Evolutionary conservation across 2,113 vertebrate genomes (phyloP).

Genomic region (Tetrax tetrax): DNA sequence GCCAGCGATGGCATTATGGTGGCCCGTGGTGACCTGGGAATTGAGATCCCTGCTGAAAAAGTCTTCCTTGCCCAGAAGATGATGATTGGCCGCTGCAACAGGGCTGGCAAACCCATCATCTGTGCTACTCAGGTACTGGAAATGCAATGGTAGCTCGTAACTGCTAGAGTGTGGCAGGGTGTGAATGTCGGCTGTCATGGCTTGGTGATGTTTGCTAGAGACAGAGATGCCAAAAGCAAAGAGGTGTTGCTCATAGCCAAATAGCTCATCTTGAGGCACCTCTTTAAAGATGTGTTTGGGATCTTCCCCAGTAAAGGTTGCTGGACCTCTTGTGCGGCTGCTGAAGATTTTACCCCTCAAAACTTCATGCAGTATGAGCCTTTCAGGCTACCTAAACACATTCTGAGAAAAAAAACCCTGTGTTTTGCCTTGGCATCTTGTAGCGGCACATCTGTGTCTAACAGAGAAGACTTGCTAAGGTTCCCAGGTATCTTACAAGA

Average conservation of each 20-base stretch:
- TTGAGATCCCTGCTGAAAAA: slow-evolving; percentile 97
- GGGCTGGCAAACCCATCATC: slow-evolving; percentile 92
- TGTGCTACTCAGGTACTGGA: slow-evolving; percentile 92
- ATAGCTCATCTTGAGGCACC: neutral
- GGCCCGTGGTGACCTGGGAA: slow-evolving; percentile 95
- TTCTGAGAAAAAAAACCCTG: neutral
- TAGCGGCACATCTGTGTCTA: neutral
- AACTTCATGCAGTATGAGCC: fast-evolving
- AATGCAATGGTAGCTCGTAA: fast-evolving
- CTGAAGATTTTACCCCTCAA: neutral
- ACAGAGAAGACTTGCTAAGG: neutral
- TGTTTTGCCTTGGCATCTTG: neutral
- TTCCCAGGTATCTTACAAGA: neutral
- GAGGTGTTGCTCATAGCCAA: neutral
- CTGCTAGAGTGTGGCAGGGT: fast-evolving
- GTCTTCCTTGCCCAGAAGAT: slow-evolving; percentile 98
- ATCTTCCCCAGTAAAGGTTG: neutral
- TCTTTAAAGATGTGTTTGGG: neutral
- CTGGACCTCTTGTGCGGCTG: neutral
- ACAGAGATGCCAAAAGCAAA: neutral
- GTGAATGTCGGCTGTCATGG: fast-evolving
- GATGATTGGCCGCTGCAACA: slow-evolving; percentile 97
- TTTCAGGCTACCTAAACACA: neutral
- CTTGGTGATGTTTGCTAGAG: fast-evolving
- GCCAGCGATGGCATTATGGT: slow-evolving; percentile 99